Evolutionary conservation across 2,888 invertebrate genomes (phyloP), one percentile per base, ranked within the genome.

Genomic region (Apamea epomidion): DNA sequence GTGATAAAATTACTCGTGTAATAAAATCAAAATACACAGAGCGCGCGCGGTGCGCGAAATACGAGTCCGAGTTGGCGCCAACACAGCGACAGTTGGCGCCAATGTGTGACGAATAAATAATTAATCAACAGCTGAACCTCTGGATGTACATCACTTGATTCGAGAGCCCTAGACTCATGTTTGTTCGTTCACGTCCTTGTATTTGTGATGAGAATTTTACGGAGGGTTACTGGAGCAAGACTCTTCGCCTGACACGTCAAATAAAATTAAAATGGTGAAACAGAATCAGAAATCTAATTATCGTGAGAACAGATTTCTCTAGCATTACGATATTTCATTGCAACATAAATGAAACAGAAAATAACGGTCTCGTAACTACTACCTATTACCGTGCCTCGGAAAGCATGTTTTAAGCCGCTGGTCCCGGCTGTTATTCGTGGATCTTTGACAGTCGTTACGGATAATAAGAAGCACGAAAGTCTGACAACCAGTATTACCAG

Each of bases 21-120:
- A 92, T 92, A 92, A 93, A 93, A 93, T 89, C 88, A 89, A 89
- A 91, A 91, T 91, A 91, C 85, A 77, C 74, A 78, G 77, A 70
- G 79, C 76, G 76, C 78, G 75, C 73, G 81, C 75, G 76, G 62
- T 75, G 74, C n/a, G 85, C 82, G 89, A 89, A 87, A 91, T 85
- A 75, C 76, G 88, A 90, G 85, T 86, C 79, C 83, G 87, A 83
- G 85, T 92, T 90, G 91, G 91, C 90, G 91, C 92, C 90, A 89
- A 85, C 87, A 80, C 71, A 80, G 81, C 82, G 84, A 82, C 84
- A 83, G 85, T 87, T 85, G 89, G 88, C 89, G 89, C 90, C 90
- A 91, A 92, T 90, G 87, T 91, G 90, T 92, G 89, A 82, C 84
- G 86, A 88, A 90, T 87, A 87, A 79, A 91, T 87, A 89, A 91